phyloP scores from a whole-genome alignment of 2,113 vertebrate genomes.

The Notechis scutatus region DNA sequence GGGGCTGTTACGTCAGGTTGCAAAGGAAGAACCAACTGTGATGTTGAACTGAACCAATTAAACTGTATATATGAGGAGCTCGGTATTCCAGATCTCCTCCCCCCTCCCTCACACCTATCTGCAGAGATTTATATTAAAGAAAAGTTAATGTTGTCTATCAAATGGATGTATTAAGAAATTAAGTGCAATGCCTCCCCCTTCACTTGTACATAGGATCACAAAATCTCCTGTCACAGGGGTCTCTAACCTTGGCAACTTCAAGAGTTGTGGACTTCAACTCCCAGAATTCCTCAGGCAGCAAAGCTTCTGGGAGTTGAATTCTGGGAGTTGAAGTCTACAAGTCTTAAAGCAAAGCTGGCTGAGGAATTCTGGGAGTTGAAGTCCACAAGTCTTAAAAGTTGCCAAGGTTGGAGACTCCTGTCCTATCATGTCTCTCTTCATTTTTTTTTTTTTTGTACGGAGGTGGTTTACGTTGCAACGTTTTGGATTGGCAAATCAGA shows the following conservation, averaged over 20 bases:
- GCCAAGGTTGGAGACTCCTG: too few species aligned
- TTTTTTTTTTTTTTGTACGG: slow-evolving; percentile 51
- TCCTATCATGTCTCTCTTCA: background rate
- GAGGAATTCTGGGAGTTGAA: too few species aligned
- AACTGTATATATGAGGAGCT: slow-evolving; percentile 66
- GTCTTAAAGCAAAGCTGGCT: too few species aligned
- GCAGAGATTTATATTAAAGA: slow-evolving; percentile 73
- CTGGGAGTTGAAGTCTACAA: too few species aligned
- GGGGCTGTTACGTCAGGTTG: slow-evolving; percentile 70
- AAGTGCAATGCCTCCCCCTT: slow-evolving; percentile 72
- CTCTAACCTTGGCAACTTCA: too few species aligned
- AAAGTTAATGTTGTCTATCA: slow-evolving; percentile 71
- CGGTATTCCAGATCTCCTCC: slow-evolving; percentile 32
- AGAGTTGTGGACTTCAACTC: too few species aligned
- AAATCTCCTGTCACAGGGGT: slow-evolving; percentile 9
- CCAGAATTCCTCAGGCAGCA: too few species aligned
- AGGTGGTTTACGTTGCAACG: slow-evolving; percentile 40
- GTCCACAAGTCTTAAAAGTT: too few species aligned
- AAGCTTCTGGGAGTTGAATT: too few species aligned
- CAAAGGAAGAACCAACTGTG: slow-evolving; percentile 57
- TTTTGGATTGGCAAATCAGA: background rate
- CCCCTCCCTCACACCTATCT: slow-evolving; percentile 27
- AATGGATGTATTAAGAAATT: slow-evolving; percentile 79
- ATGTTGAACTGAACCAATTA: slow-evolving; percentile 73
- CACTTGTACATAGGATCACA: slow-evolving; percentile 68